phyloP scores from a whole-genome alignment of 2,888 invertebrate genomes.

The Stenurella melanura region DNA sequence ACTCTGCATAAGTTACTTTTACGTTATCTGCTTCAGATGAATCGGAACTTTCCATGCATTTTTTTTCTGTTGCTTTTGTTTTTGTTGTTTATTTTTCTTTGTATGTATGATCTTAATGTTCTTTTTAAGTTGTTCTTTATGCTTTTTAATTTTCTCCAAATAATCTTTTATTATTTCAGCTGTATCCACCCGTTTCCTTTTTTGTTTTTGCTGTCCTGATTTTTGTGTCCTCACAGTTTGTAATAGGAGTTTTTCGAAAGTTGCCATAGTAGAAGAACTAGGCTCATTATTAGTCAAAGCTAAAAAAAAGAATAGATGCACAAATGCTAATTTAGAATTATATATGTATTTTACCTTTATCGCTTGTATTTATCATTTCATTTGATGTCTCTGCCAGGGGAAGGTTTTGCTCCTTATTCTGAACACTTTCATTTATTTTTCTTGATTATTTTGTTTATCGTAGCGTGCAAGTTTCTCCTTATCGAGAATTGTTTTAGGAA shows the following conservation, averaged over 20 bases:
- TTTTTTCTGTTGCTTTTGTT: constrained; percentile 30
- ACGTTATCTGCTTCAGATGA: constrained; percentile 30
- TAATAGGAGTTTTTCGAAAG: constrained; percentile 24
- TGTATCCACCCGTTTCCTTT: too few relatives aligned
- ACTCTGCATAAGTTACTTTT: constrained; percentile 26
- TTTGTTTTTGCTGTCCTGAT: constrained; percentile 21
- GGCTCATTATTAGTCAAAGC: constrained; percentile 24
- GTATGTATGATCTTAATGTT: constrained; percentile 1
- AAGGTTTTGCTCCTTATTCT: constrained; percentile 17
- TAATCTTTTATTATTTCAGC: constrained; percentile 33
- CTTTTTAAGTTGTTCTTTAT: constrained; percentile 13
- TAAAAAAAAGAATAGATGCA: constrained; percentile 23
- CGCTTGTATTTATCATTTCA: neutral
- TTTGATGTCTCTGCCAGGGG: constrained; percentile 6
- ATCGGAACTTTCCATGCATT: constrained; percentile 9
- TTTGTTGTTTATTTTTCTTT: constrained; percentile 20
- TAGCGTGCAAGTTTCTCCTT: constrained; percentile 29
- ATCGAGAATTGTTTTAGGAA: constrained; percentile 28
- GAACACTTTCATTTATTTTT: too few relatives aligned
- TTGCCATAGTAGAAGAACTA: constrained; percentile 17
- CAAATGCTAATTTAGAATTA: constrained; percentile 24
- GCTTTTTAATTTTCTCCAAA: constrained; percentile 29
- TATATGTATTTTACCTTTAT: neutral
- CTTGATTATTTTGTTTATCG: constrained; percentile 20
- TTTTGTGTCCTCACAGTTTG: constrained; percentile 30